Conservation (phyloP, 2,888 invertebrate species). For the Cheilosia scutellata region DNA sequence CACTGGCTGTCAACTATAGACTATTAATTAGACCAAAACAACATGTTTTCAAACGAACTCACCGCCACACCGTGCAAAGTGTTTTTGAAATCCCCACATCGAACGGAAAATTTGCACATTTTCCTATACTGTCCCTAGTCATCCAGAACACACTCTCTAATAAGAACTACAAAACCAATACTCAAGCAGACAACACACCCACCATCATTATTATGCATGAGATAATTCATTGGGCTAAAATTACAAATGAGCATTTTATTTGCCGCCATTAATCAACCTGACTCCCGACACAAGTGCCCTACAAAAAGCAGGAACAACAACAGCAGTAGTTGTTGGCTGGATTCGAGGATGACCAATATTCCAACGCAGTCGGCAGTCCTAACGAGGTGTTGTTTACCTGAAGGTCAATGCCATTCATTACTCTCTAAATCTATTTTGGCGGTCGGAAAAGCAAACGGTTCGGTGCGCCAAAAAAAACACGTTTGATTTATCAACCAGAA, state of each 20-base stretch:
- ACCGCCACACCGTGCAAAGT: neutral
- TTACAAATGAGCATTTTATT: constrained; percentile 67
- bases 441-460: constrained; percentile 3
- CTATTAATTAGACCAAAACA: constrained; percentile 31
- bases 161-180: constrained; percentile 24
- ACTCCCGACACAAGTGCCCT: constrained; percentile 40
- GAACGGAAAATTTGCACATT: neutral
- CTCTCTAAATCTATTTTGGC: constrained; percentile 28
- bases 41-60: neutral
- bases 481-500: constrained; percentile 46
- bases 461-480: neutral
- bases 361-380: constrained; percentile 3
- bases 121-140: neutral
- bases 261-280: constrained; percentile 62
- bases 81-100: constrained; percentile 3
- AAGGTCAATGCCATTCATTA: constrained; percentile 54
- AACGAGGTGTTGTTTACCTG: constrained; percentile 67
- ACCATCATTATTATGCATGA: constrained; percentile 44
- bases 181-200: neutral
- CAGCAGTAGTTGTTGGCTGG: neutral
- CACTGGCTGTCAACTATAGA: neutral
- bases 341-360: constrained; percentile 28
- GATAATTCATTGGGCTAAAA: constrained; percentile 61
- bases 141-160: constrained; percentile 13
- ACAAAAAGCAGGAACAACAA: neutral